These are phyloP conservation scores for Allygus modestus DNA, from an alignment of 2,888 invertebrate species.

Conservation along the genomic window DNA sequence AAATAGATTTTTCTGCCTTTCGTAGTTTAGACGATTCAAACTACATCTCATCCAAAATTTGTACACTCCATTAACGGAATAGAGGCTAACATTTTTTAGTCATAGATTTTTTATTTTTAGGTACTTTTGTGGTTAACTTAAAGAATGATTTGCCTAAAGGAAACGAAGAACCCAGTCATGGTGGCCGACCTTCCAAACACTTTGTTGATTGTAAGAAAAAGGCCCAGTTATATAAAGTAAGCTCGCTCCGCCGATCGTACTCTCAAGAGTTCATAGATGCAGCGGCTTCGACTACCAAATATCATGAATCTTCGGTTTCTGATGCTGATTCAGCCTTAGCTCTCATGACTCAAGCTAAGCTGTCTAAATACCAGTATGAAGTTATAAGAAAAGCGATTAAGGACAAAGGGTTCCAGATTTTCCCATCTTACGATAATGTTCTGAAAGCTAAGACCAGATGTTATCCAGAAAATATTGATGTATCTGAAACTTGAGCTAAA, in stretches of 20 bases:
- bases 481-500: neutral
- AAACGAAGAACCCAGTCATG: neutral
- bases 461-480: neutral
- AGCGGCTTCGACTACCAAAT: neutral
- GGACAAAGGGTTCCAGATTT: neutral
- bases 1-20: too few relatives aligned
- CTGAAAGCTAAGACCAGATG: neutral
- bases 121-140: neutral
- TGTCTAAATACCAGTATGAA: constrained; percentile 1
- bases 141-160: neutral
- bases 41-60: too few relatives aligned
- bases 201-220: neutral
- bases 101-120: too few relatives aligned
- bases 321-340: neutral
- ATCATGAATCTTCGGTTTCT: neutral
- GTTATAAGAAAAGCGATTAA: neutral
- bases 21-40: too few relatives aligned
- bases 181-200: neutral
- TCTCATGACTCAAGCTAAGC: neutral
- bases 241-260: neutral
- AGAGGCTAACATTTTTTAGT: too few relatives aligned
- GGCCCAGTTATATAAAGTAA: neutral
- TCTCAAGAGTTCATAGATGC: neutral
- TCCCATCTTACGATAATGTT: neutral
- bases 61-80: too few relatives aligned